These are phyloP conservation scores for Ectemnius cavifrons DNA, from an alignment of 2,888 invertebrate genomes.

Conservation along the genomic window DNA sequence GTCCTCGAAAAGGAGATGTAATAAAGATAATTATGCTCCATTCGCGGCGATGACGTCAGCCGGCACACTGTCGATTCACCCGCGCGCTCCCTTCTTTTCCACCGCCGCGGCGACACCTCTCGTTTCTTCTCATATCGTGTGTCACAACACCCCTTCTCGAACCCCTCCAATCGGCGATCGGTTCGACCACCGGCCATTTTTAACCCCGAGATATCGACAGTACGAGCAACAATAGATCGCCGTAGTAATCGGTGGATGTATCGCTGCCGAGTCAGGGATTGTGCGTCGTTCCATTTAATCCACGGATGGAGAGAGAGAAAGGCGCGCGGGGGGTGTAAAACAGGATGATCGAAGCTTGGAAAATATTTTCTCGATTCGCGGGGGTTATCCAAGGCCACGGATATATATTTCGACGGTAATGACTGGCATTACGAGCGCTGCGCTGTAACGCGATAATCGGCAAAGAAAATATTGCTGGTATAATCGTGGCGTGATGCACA, in stretches of 20 bases:
- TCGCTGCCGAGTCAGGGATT: no score
- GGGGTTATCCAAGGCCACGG: slow-evolving; percentile 37
- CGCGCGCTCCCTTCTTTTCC: no score
- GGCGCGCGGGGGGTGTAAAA: background rate
- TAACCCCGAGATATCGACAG: background rate
- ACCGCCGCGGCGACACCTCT: no score
- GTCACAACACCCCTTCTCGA: background rate
- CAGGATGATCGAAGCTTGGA: background rate
- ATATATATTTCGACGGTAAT: slow-evolving; percentile 9
- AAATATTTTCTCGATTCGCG: slow-evolving; percentile 35
- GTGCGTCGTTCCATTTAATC: background rate
- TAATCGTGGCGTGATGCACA: slow-evolving; percentile 7
- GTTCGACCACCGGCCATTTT: background rate
- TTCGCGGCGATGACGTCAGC: slow-evolving; percentile 52
- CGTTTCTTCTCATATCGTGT: background rate
- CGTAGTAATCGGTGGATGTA: no score
- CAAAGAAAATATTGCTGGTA: slow-evolving; percentile 9
- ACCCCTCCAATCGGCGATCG: background rate
- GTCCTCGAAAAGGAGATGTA: slow-evolving; percentile 59
- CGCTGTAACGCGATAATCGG: slow-evolving; percentile 15
- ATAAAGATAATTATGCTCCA: slow-evolving; percentile 60
- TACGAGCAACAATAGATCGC: background rate
- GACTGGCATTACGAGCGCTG: slow-evolving; percentile 8
- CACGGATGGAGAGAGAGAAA: background rate
- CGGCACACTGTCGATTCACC: no score